These are phyloP conservation scores for Argyrosomus regius DNA, from an alignment of 2,797 vertebrate genomes.

Conservation along the genomic window DNA sequence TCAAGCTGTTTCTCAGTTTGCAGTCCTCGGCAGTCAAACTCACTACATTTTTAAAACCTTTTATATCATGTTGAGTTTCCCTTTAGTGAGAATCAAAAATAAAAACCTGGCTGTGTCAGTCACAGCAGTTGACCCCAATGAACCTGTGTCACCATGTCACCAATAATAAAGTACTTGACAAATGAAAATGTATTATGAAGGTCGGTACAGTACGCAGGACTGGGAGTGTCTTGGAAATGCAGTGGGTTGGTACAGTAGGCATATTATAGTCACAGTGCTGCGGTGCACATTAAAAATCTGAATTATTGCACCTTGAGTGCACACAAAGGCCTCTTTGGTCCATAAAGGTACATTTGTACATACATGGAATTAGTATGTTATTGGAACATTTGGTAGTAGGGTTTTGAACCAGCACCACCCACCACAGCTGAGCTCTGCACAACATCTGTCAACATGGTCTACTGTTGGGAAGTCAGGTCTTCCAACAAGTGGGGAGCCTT, in stretches of 20 bases:
- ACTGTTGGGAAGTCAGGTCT: conserved; percentile 24
- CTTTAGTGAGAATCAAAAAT: neutral
- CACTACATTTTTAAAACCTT: neutral
- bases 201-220: neutral
- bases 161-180: neutral
- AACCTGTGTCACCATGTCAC: neutral
- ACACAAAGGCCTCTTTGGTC: conserved; percentile 41
- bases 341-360: conserved; percentile 59
- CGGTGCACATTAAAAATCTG: neutral
- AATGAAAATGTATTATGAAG: neutral
- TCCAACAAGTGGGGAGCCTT: neutral
- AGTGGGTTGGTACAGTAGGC: neutral
- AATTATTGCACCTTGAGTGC: conserved; percentile 27
- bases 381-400: conserved; percentile 74
- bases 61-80: neutral
- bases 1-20: neutral
- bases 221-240: conserved; percentile 2
- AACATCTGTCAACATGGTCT: conserved; percentile 64
- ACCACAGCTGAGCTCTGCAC: conserved; percentile 64
- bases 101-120: neutral
- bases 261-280: conserved; percentile 7
- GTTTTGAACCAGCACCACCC: conserved; percentile 51
- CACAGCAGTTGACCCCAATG: neutral
- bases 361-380: conserved; percentile 70
- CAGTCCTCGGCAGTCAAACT: no score